Conservation (phyloP, 2,888 invertebrate genomes). For the Hecatera dysodea region DNA sequence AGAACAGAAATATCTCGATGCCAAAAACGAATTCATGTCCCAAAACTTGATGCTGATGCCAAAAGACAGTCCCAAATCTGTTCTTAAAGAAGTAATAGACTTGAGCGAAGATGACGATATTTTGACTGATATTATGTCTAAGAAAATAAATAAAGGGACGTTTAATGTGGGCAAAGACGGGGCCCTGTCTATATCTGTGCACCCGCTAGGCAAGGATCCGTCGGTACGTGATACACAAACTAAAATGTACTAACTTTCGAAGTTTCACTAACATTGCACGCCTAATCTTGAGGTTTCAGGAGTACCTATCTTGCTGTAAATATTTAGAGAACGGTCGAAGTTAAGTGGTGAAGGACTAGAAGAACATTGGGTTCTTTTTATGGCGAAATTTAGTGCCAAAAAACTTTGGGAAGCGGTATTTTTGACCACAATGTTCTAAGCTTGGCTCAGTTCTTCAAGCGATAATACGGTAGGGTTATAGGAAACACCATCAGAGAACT, state of each 20-base stretch:
- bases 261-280: constrained; percentile 66
- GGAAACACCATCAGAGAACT: background rate
- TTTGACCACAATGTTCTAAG: background rate
- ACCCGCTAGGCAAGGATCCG: constrained; percentile 75
- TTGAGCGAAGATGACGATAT: constrained; percentile 84
- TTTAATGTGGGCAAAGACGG: constrained; percentile 86
- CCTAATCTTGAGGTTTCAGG: constrained; percentile 61
- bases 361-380: background rate
- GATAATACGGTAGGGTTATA: background rate
- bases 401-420: background rate
- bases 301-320: constrained; percentile 38
- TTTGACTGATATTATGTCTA: constrained; percentile 80
- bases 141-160: constrained; percentile 82
- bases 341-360: constrained; percentile 33
- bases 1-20: constrained; percentile 87
- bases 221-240: constrained; percentile 80
- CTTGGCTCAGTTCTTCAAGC: background rate
- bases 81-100: constrained; percentile 84
- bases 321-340: background rate
- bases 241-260: constrained; percentile 72
- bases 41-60: constrained; percentile 87
- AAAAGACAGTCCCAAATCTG: constrained; percentile 79
- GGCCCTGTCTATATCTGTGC: constrained; percentile 86
- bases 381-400: background rate
- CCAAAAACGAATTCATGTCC: constrained; percentile 89